These are phyloP conservation scores for Anastrepha ludens DNA, from an alignment of 1,140 invertebrate genomes.

Conservation along the genomic window DNA sequence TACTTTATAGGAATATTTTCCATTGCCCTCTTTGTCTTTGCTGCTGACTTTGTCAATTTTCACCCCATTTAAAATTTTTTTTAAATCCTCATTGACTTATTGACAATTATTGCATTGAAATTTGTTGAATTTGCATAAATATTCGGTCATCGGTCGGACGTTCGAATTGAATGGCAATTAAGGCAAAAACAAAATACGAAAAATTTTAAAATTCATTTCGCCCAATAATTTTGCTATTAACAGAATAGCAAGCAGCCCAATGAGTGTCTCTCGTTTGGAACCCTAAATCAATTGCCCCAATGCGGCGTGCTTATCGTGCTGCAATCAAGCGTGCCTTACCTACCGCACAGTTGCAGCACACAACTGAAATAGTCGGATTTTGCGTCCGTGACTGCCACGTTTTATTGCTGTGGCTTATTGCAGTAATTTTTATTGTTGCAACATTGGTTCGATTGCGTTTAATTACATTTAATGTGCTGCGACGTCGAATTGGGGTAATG, in stretches of 20 bases:
- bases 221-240: slow-evolving; percentile 72
- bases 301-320: slow-evolving; percentile 50
- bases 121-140: slow-evolving; percentile 40
- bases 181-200: background rate
- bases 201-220: slow-evolving; percentile 28
- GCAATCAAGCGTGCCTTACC: background rate
- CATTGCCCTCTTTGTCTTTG: too few species aligned
- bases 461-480: slow-evolving; percentile 53
- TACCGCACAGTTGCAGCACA: background rate
- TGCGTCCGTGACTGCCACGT: background rate
- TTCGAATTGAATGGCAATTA: background rate
- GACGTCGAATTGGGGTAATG: background rate
- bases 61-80: too few species aligned
- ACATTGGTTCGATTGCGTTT: slow-evolving; percentile 48
- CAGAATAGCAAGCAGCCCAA: background rate
- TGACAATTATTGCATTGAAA: slow-evolving; percentile 65
- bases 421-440: slow-evolving; percentile 47
- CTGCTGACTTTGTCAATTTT: too few species aligned
- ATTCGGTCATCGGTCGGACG: background rate
- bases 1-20: too few species aligned
- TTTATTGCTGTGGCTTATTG: slow-evolving; percentile 32
- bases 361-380: background rate
- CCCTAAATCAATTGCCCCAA: slow-evolving; percentile 34
- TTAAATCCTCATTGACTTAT: slow-evolving; percentile 70
- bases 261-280: background rate